These are phyloP conservation scores for Rhipidura dahli DNA, from an alignment of 2,113 vertebrate genomes.

Conservation along the genomic window DNA sequence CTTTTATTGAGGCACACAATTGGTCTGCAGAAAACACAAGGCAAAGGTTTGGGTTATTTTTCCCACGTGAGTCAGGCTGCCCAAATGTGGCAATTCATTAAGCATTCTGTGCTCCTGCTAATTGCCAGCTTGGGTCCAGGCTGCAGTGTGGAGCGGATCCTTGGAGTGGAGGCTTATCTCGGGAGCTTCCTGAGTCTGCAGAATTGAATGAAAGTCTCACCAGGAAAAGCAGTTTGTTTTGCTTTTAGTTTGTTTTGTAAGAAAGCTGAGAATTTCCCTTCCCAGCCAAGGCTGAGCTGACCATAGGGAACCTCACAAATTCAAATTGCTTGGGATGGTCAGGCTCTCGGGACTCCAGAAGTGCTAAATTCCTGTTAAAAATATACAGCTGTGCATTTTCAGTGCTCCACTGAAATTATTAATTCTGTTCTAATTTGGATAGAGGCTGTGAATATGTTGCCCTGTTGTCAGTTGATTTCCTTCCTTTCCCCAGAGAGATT, in stretches of 20 bases:
- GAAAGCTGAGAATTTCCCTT: constrained; percentile 65
- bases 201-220: constrained; percentile 66
- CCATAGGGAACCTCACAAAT: not conserved
- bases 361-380: not conserved
- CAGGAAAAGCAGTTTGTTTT: constrained; percentile 67
- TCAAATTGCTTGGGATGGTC: not conserved
- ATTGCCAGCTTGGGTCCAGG: not conserved
- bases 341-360: not conserved
- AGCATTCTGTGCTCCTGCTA: not conserved
- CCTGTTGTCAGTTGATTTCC: not conserved
- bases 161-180: constrained; percentile 38
- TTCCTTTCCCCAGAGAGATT: not conserved
- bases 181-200: constrained; percentile 57
- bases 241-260: constrained; percentile 61
- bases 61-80: not conserved
- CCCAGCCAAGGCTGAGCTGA: constrained; percentile 12
- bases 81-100: not conserved
- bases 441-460: not conserved
- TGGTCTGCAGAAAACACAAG: not conserved
- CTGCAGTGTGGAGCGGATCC: not conserved
- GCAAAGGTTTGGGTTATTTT: not conserved
- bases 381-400: not conserved
- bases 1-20: not conserved
- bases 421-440: not conserved
- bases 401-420: not conserved